phyloP scores from a whole-genome alignment of 2,113 vertebrate genomes.

The Dicaeum eximium region DNA sequence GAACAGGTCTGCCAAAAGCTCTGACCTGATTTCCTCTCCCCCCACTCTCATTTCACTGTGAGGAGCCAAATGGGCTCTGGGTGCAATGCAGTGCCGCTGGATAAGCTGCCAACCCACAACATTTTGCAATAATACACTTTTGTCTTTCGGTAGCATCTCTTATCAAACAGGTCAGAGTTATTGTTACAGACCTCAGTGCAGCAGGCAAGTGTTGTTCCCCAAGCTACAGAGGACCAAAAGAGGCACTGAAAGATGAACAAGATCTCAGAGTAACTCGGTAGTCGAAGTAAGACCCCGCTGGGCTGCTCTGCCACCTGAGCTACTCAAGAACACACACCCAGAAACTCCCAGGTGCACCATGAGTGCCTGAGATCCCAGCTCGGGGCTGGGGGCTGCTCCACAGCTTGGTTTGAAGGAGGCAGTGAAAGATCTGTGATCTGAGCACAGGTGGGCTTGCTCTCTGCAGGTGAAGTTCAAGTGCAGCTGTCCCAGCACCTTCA shows the following conservation, averaged over 20 bases:
- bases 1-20: slow-evolving; percentile 52
- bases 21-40: slow-evolving; percentile 65
- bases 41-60: slow-evolving; percentile 14
- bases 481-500: background rate
- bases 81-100: slow-evolving; percentile 1
- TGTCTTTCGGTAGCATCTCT: slow-evolving; percentile 23
- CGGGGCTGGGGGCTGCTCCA: background rate
- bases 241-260: slow-evolving; percentile 24
- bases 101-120: slow-evolving; percentile 29
- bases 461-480: fast-evolving
- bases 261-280: background rate
- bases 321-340: background rate
- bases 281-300: background rate
- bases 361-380: background rate
- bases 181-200: slow-evolving; percentile 12
- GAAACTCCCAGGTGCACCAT: background rate
- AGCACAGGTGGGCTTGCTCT: background rate
- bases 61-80: slow-evolving; percentile 17
- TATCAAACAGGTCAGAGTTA: slow-evolving; percentile 7
- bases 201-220: background rate
- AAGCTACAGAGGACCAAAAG: background rate
- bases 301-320: background rate
- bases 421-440: background rate
- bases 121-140: slow-evolving; percentile 32
- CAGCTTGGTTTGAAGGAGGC: background rate